phyloP scores from a whole-genome alignment of 2,113 vertebrate genomes.

The Bagarius yarrelli region DNA sequence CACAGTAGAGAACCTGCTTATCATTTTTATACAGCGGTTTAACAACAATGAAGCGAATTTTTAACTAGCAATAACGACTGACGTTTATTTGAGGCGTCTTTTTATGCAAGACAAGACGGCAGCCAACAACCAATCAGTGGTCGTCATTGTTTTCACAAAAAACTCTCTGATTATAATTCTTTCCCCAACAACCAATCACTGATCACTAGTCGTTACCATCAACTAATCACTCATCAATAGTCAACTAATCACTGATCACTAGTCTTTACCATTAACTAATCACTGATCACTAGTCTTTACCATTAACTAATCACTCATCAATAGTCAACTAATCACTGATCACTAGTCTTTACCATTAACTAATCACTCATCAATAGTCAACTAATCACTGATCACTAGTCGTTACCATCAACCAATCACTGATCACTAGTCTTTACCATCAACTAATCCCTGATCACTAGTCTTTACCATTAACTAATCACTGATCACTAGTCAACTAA shows the following conservation, averaged over 20 bases:
- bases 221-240: background rate
- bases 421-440: too few relatives aligned
- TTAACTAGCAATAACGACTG: too few relatives aligned
- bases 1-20: conserved; percentile 4
- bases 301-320: background rate
- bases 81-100: too few relatives aligned
- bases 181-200: background rate
- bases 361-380: background rate
- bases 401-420: too few relatives aligned
- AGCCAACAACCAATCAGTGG: background rate
- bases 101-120: too few relatives aligned
- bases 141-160: background rate
- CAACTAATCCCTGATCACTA: too few relatives aligned
- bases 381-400: background rate
- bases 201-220: background rate
- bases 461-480: background rate
- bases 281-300: background rate
- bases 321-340: background rate
- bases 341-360: background rate
- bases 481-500: background rate
- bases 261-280: background rate
- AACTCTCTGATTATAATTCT: too few relatives aligned
- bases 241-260: background rate
- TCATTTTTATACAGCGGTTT: background rate
- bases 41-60: too few relatives aligned